Base-by-base conservation (phyloP, 1,140 invertebrate species). In the Aradophagus sp. region DNA sequence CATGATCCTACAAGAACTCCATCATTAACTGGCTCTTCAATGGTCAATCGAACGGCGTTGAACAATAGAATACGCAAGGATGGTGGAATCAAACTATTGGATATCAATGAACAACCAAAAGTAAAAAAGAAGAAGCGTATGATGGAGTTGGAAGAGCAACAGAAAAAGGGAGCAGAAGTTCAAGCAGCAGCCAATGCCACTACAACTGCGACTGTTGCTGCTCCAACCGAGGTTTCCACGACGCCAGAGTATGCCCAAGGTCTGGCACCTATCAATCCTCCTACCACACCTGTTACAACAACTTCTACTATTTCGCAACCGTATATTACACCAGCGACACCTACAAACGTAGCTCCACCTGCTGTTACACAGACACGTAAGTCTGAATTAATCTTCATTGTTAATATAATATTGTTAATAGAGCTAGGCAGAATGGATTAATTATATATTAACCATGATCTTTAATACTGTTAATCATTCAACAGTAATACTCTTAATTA, bases 61-160 rank as follows among this genome's bases (percentile, higher is more conserved):
- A 78, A 82, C 26, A 86, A 86, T 53, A 82, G 86, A 59, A 84
- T 87, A 62, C 90, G 90, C 34, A 95, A 95, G 81, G 95, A 97
- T 81, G 94, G 94, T 59, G 96, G 96, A 5, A 69, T 96, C 58
- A 95, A 98, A 86, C 85, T 98, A 10, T 84, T 99, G 13, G 97
- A 98, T 77, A 97, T 98, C 69, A 91, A 91, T 12, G 97, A 98
- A 77, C 95, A 97, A 76, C 97, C 97, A 1, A 88, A 89, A 7
- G 88, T 88, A 1, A 89, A 89, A 48, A 88, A 88, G 67, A 82
- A 87, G 5, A 89, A 87, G 68, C 84, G 87, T 5, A 86, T 88
- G 73, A 80, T 80, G 90, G 93, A 95, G 86, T 83, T 93, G 75
- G 94, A 96, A 81, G 93, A 95, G 63, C 88, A 89, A 39, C 88